phyloP scores from a whole-genome alignment of 2,113 vertebrate species.

The Drymodes brunneopygia region DNA sequence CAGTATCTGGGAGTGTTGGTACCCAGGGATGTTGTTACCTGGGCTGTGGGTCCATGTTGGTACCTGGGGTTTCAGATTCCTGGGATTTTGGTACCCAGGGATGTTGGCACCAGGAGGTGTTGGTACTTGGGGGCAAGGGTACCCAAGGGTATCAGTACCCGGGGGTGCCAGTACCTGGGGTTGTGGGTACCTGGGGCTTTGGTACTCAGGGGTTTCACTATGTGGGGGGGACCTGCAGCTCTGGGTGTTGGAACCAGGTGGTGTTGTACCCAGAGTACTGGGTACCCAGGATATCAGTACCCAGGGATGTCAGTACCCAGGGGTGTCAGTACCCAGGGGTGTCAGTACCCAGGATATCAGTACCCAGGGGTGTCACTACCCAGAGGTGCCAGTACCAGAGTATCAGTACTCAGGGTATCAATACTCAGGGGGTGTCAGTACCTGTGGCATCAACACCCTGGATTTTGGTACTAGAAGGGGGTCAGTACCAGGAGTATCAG shows the following conservation, averaged over 20 bases:
- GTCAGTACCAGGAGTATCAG: no score
- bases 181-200: not conserved
- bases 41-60: no score
- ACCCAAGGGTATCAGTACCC: no score
- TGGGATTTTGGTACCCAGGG: no score
- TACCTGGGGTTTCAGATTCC: not conserved
- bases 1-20: not conserved
- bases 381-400: no score
- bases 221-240: accelerated
- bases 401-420: not conserved
- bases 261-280: not conserved
- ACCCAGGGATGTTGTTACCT: no score
- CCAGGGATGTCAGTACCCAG: not conserved
- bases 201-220: no score
- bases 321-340: not conserved
- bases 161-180: not conserved
- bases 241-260: not conserved
- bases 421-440: not conserved
- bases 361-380: not conserved
- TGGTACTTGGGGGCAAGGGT: accelerated
- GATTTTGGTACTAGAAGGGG: not conserved
- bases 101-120: not conserved
- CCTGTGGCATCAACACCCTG: no score
- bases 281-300: not conserved
- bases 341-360: not conserved